Evolutionary conservation across 2,888 invertebrate species (phyloP).

Genomic region (Fissipunctia ypsillon): DNA sequence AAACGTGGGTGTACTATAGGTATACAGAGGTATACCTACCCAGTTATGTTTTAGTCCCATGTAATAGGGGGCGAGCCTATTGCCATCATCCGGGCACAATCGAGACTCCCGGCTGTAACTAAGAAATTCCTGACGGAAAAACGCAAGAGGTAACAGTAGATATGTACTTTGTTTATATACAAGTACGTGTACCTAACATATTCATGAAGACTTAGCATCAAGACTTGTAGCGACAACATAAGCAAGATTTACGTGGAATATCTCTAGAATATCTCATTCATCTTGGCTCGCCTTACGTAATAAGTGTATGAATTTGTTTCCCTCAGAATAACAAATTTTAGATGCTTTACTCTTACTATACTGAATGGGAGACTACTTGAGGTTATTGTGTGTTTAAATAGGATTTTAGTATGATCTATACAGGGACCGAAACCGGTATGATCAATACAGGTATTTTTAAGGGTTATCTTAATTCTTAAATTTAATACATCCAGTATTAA

Average conservation of each 20-base stretch:
- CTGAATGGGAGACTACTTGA: not conserved
- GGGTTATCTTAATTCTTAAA: too few species aligned
- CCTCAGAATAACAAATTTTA: slow-evolving; percentile 22
- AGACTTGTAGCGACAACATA: slow-evolving; percentile 20
- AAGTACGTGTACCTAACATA: slow-evolving; percentile 14
- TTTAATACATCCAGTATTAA: too few species aligned
- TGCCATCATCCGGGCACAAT: not conserved
- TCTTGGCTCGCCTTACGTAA: slow-evolving; percentile 19
- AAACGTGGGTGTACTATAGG: too few species aligned
- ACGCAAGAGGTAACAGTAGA: not conserved
- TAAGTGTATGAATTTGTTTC: slow-evolving; percentile 30
- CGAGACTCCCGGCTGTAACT: not conserved
- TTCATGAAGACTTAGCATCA: slow-evolving; percentile 32
- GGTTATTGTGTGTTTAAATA: not conserved
- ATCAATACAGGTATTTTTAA: too few species aligned
- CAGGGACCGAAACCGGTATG: too few species aligned
- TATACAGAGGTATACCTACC: not conserved
- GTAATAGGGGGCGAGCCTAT: not conserved
- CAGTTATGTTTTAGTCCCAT: not conserved
- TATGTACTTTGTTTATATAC: not conserved
- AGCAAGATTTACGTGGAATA: slow-evolving; percentile 40
- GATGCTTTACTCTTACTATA: not conserved
- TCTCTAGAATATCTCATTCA: slow-evolving; percentile 13
- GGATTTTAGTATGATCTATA: not conserved
- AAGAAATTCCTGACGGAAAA: not conserved